Base-by-base conservation (phyloP, 2,113 vertebrate genomes). In the Embiotoca jacksoni region DNA sequence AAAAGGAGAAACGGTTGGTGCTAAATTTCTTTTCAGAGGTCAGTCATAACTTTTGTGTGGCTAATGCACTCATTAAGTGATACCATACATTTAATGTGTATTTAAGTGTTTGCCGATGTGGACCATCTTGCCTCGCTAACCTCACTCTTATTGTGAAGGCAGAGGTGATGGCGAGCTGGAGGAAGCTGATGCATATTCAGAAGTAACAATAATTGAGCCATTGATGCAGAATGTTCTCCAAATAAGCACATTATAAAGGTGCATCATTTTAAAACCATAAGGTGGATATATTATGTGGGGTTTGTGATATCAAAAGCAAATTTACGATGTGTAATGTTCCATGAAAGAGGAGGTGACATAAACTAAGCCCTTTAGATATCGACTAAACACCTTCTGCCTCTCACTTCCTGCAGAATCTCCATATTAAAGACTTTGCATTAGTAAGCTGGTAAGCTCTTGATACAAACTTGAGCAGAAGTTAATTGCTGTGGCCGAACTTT, bases 11-110 rank as follows among this genome's bases (percentile, higher is more conserved):
- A 70, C 37, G 41, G 57, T n/a, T 15, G 53, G 23, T 62, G 44
- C 41, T 61, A 53, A 6, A 62, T 63, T 80, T 70, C n/a, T 53
- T 84, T 80, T 63, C 10, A 56, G 50, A 59, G 78, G 80, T 80
- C 84, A 86, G 59, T 66, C 33, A 23, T 41, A 50, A 7, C 46
- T 32, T 23, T 62, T 39, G 35, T 14, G 10, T 33, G 7, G 57
- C 30, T 23, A 57, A 56, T 46, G 36, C 5, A 2, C 11, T 37
- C 9, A 39, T 49, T n/a, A 35, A 35, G 36, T 64, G 16, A 52
- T 71, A 63, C 39, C 23, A 9, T 37, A 9, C 6, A 41, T 23
- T 36, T 46, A 41, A 49, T 64, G 32, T 49, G 35, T 33, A 50
- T 69, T 72, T 49, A 30, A 61, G 15, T 15, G 7, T 59, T 66